These are phyloP conservation scores for Zaprionus camerounensis DNA, from an alignment of 1,140 invertebrate species.

Conservation along the genomic window DNA sequence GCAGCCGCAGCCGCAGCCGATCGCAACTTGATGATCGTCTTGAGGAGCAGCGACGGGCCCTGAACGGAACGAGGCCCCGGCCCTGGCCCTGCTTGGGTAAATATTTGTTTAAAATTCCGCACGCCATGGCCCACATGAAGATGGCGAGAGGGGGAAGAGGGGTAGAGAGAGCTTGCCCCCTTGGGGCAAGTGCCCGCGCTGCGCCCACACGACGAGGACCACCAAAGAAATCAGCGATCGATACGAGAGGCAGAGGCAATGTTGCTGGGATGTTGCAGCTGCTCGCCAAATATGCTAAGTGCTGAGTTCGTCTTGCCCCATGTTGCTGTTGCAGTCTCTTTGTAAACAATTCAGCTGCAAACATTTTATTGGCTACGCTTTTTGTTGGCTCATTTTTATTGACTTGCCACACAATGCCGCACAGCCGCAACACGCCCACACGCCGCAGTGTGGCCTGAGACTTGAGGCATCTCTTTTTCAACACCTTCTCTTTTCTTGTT, in stretches of 20 bases:
- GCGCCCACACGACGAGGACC: constrained; percentile 41
- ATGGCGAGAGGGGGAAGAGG: background rate
- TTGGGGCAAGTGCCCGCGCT: constrained; percentile 38
- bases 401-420: constrained; percentile 59
- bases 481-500: constrained; percentile 64
- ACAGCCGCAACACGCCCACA: constrained; percentile 24
- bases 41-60: constrained; percentile 31
- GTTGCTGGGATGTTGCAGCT: constrained; percentile 38
- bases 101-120: constrained; percentile 81
- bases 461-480: constrained; percentile 65
- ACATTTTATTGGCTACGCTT: constrained; percentile 78
- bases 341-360: constrained; percentile 77
- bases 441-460: background rate
- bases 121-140: constrained; percentile 48
- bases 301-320: constrained; percentile 38
- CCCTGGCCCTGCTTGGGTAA: constrained; percentile 59
- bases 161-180: background rate
- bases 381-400: constrained; percentile 73
- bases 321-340: constrained; percentile 11
- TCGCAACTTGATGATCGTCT: constrained; percentile 48
- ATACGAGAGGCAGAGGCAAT: constrained; percentile 3
- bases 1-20: constrained; percentile 42
- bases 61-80: constrained; percentile 8
- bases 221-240: constrained; percentile 60
- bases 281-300: constrained; percentile 75